phyloP scores from a whole-genome alignment of 2,888 invertebrate genomes.

The Torymus auratus region DNA sequence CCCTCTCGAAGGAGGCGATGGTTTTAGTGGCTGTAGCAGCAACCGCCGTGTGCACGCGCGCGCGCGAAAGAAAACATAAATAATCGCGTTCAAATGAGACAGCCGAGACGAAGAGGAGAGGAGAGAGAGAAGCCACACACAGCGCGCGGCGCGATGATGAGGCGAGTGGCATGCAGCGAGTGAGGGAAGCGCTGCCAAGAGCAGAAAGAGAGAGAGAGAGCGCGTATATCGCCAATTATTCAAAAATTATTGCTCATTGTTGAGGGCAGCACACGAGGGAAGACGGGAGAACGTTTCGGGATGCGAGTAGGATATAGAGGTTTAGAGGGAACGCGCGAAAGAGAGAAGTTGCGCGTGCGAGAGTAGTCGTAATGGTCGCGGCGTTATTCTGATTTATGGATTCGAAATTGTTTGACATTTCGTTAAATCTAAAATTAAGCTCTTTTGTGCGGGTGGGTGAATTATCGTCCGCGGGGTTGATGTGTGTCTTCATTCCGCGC shows the following conservation, averaged over 20 bases:
- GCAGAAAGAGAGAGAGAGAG: neutral
- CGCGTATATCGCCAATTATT: conserved; percentile 53
- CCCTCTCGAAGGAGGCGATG: conserved; percentile 65
- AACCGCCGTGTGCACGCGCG: conserved; percentile 66
- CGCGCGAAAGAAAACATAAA: conserved; percentile 74
- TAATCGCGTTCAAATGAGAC: conserved; percentile 76
- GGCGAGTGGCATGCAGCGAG: neutral
- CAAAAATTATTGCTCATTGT: conserved; percentile 54
- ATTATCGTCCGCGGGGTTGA: neutral
- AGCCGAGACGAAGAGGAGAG: conserved; percentile 60
- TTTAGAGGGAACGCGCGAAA: neutral
- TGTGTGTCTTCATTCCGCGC: neutral
- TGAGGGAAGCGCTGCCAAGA: neutral
- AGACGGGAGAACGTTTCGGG: neutral
- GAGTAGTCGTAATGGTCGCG: no score
- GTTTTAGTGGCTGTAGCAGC: conserved; percentile 72
- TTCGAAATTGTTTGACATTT: conserved; percentile 25
- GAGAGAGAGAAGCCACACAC: conserved; percentile 69
- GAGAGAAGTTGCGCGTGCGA: neutral
- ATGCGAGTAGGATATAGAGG: neutral
- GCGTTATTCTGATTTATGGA: conserved; percentile 28
- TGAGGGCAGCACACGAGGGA: neutral
- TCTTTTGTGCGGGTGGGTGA: neutral
- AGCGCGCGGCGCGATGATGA: conserved; percentile 53
- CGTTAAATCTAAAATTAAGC: neutral